Base-by-base conservation (phyloP, 2,888 invertebrate species). In the Lepidochrysops patricia region DNA sequence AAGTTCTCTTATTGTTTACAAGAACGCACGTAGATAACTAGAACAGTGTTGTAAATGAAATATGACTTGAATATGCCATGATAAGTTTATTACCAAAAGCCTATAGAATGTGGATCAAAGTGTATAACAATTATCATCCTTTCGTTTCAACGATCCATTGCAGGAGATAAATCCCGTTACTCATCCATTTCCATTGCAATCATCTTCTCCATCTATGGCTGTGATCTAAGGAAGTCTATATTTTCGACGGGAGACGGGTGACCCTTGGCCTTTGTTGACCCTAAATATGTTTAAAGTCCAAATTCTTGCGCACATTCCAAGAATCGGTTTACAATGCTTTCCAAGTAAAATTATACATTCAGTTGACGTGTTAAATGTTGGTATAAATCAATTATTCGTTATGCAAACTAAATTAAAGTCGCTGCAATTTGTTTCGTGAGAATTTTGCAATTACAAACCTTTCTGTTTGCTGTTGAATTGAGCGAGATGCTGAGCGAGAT, bases 351-450 rank as follows among this genome's bases (percentile, higher is more conserved):
- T 50, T 50, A 26, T 7, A 26, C 26, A 50, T 50, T 25, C 50
- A 13, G 50, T 26, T 50, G 25, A 50, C 26, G 49, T 26, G 43
- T 13, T 13, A 50, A 26, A 50, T 26, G 50, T 50, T 50, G 26
- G 50, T 26, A 50, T 50, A 26, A 50, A 50, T 50, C 50, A 50
- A 50, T 50, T 50, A 43, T 43, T 43, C 19, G 19, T 43, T 43
- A 43, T 23, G 43, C 43, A 43, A 43, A 43, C 50, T 26, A 50
- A 50, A 25, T 26, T 25, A 50, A 50, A 50, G 50, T 25, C 26
- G 50, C 50, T 26, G 50, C 50, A 50, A 26, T 6, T 50, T 26
- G 25, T 50, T 26, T 43, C 43, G 43, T 43, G 43, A 43, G 43
- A 43, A 26, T 50, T 50, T 50, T 26, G 50, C 50, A 50, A 50